Conservation (phyloP, 2,888 invertebrate species). For the Tetragonula carbonaria region DNA sequence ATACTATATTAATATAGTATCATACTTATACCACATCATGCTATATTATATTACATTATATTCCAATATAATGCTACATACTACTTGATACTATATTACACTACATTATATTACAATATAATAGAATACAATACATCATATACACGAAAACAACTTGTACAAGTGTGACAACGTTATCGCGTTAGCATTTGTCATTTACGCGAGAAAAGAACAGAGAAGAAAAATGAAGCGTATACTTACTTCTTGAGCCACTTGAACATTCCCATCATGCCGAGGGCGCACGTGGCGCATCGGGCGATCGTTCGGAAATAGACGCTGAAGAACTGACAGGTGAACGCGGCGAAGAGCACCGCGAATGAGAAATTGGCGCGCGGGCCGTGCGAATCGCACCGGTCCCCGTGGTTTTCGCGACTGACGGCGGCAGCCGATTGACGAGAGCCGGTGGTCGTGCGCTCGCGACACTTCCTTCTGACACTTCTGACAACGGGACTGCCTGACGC, state of each 20-base stretch:
- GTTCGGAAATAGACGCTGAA: conserved; percentile 29
- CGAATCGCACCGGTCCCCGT: conserved; percentile 34
- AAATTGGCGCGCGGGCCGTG: conserved; percentile 13
- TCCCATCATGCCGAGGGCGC: conserved; percentile 78
- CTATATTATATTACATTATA: no score
- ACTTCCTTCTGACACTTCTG: conserved; percentile 55
- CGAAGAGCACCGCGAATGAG: conserved; percentile 21
- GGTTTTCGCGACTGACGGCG: conserved; percentile 46
- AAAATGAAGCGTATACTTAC: conserved; percentile 70
- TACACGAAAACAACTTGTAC: no score
- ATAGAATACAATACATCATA: no score
- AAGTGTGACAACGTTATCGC: no score
- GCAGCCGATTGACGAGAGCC: conserved; percentile 7
- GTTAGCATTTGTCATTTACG: no score
- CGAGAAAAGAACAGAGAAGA: no score
- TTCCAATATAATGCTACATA: no score
- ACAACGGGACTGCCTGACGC: conserved; percentile 34
- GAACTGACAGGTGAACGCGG: conserved; percentile 39
- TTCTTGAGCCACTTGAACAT: conserved; percentile 79
- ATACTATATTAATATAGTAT: no score
- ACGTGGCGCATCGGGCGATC: conserved; percentile 60
- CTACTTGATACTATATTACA: no score
- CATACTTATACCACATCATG: no score
- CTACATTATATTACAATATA: no score
- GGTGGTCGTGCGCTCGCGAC: conserved; percentile 30